Conservation (phyloP, 2,888 invertebrate genomes). For the Zaprionus bogoriensis region DNA sequence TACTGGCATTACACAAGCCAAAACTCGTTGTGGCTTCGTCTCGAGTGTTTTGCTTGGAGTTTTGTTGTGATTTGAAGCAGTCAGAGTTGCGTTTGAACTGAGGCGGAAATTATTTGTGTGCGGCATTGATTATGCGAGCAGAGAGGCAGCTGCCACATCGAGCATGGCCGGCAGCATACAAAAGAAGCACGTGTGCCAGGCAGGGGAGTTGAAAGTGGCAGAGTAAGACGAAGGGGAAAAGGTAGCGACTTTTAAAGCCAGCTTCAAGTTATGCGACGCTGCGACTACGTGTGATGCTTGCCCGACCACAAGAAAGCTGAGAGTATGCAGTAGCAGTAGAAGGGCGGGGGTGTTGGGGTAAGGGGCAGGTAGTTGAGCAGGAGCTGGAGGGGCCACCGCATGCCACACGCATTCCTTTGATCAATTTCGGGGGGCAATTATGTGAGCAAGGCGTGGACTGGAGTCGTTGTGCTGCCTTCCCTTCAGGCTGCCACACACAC, state of each 20-base stretch:
- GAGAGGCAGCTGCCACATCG: not conserved
- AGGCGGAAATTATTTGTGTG: constrained; percentile 47
- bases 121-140: constrained; percentile 35
- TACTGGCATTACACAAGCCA: constrained; percentile 3
- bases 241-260: constrained; percentile 38
- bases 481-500: not conserved
- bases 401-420: constrained; percentile 60
- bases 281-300: constrained; percentile 14
- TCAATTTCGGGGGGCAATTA: constrained; percentile 49
- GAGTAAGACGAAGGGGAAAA: not conserved
- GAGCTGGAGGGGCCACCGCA: constrained; percentile 19
- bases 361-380: not conserved
- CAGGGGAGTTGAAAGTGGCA: not conserved
- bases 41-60: constrained; percentile 14
- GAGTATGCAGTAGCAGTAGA: constrained; percentile 36
- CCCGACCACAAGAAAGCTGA: constrained; percentile 44
- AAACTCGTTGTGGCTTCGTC: constrained; percentile 19
- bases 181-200: constrained; percentile 24
- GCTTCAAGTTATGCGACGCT: constrained; percentile 22
- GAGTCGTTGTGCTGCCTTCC: constrained; percentile 1
- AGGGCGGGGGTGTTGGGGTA: not conserved
- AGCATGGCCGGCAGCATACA: not conserved
- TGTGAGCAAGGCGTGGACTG: constrained; percentile 10
- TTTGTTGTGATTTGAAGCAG: constrained; percentile 61
- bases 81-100: constrained; percentile 16